Conservation (phyloP, 2,113 vertebrate species). For the Rhea pennata region DNA sequence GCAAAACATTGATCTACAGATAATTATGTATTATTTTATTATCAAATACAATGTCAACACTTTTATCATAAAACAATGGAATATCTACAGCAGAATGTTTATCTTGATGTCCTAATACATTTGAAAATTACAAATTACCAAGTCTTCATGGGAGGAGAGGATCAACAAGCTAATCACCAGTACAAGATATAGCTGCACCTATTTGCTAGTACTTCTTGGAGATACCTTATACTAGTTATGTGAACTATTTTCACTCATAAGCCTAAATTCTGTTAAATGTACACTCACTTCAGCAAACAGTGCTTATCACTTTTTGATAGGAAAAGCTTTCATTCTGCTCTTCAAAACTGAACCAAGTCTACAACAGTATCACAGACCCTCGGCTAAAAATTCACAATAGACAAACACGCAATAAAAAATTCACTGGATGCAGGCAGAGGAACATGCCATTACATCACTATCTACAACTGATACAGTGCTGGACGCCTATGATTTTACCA, state of each 20-base stretch:
- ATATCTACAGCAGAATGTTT: background rate
- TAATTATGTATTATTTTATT: background rate
- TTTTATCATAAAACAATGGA: background rate
- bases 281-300: background rate
- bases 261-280: background rate
- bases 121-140: background rate
- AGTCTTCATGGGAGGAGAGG: background rate
- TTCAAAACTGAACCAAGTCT: background rate
- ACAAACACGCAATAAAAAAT: background rate
- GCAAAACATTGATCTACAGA: conserved; percentile 43
- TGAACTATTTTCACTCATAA: background rate
- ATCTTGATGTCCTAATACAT: background rate
- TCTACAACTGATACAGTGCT: background rate
- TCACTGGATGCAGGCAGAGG: background rate
- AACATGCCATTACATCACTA: background rate
- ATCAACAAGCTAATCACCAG: accelerated
- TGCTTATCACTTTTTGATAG: background rate
- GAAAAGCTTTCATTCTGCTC: background rate
- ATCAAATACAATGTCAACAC: background rate
- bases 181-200: background rate
- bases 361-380: background rate
- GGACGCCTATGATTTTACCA: background rate
- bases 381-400: accelerated
- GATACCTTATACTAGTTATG: background rate
- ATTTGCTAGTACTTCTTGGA: background rate